These are phyloP conservation scores for Phasianus colchicus DNA, from an alignment of 2,113 vertebrate genomes.

Conservation along the genomic window DNA sequence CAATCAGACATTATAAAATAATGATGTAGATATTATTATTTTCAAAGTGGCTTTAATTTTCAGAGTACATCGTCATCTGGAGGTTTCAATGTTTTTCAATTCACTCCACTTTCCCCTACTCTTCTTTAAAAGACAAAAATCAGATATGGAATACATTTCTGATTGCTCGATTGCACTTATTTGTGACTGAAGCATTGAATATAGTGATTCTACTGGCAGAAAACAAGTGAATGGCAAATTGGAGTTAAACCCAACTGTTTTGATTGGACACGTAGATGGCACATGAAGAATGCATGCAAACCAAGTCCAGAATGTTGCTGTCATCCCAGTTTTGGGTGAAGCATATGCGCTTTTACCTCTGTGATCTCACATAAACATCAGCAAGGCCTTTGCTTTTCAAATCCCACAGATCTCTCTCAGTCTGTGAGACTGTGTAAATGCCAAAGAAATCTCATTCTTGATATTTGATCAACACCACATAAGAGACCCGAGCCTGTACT, in stretches of 20 bases:
- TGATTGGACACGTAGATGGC: background rate
- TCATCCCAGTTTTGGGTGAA: background rate
- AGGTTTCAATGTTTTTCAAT: background rate
- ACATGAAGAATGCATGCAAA: background rate
- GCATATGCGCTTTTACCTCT: background rate
- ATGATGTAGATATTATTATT: background rate
- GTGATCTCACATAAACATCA: background rate
- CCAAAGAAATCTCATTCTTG: background rate
- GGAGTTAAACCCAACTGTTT: background rate
- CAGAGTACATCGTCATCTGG: background rate
- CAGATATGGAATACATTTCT: background rate
- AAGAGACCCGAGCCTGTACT: background rate
- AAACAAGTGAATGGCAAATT: background rate
- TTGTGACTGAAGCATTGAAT: background rate
- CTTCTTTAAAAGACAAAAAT: background rate
- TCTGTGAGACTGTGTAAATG: background rate
- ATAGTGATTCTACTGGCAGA: background rate
- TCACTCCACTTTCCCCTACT: background rate
- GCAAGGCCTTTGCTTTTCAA: conserved; percentile 27
- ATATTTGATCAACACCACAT: background rate
- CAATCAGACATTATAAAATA: background rate
- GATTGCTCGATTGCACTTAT: background rate
- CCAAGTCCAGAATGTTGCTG: background rate
- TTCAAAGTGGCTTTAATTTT: background rate
- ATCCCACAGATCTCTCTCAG: background rate